Evolutionary conservation across 2,888 invertebrate species (phyloP).

Genomic region (Junonia oenone): DNA sequence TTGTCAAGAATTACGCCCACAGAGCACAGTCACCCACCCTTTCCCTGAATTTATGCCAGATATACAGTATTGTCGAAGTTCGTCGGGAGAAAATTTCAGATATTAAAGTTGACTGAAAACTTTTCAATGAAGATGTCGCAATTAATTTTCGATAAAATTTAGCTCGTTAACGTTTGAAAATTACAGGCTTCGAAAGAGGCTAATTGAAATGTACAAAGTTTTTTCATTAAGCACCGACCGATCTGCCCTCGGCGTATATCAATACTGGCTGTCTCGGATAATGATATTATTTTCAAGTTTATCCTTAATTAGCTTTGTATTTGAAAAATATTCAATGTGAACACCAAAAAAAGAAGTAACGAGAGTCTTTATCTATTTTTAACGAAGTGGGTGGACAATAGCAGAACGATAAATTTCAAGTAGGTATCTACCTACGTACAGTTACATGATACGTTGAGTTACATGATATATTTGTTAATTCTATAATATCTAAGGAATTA

Average conservation of each 20-base stretch:
- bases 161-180: conserved; percentile 74
- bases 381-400: too few species aligned
- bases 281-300: background rate
- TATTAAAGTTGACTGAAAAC: conserved; percentile 65
- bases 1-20: conserved; percentile 40
- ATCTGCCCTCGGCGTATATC: conserved; percentile 18
- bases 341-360: background rate
- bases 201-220: conserved; percentile 71
- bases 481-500: too few species aligned
- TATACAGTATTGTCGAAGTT: conserved; percentile 61
- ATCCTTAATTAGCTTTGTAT: background rate
- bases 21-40: conserved; percentile 47
- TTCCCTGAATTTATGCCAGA: conserved; percentile 41
- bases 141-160: conserved; percentile 78
- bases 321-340: background rate
- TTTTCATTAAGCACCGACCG: conserved; percentile 58
- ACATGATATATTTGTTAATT: too few species aligned
- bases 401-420: too few species aligned
- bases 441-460: too few species aligned
- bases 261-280: conserved; percentile 5
- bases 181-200: conserved; percentile 63
- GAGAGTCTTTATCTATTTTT: too few species aligned
- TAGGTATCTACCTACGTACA: too few species aligned
- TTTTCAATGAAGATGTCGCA: conserved; percentile 76
- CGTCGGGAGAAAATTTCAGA: conserved; percentile 54